Conservation (phyloP, 1,140 invertebrate genomes). For the Mactra quadrangularis region DNA sequence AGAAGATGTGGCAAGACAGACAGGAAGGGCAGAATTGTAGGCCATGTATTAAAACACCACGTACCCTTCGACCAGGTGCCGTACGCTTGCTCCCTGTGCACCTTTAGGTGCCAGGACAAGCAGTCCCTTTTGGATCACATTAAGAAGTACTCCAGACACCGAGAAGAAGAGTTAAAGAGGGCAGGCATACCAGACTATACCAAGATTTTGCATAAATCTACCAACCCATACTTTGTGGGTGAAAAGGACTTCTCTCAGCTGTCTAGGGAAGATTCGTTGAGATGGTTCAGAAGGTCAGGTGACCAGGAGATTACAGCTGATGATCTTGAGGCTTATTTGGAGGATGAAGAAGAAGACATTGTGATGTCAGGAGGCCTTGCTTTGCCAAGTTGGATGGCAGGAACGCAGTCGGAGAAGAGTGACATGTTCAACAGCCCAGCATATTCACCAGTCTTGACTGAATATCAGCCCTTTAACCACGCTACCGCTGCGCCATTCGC, state of each 20-base stretch:
- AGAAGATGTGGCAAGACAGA: neutral
- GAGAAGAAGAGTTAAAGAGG: neutral
- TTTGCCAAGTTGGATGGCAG: neutral
- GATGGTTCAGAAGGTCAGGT: neutral
- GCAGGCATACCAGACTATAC: neutral
- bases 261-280: neutral
- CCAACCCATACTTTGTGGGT: neutral
- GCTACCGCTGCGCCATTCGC: no score
- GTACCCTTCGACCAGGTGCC: conserved; percentile 8
- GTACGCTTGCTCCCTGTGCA: conserved; percentile 3
- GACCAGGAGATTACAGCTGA: neutral
- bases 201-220: neutral
- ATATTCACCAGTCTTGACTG: no score
- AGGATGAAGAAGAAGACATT: conserved; percentile 9
- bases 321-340: neutral
- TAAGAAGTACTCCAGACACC: neutral
- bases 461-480: no score
- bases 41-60: conserved; percentile 14
- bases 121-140: neutral
- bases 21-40: neutral
- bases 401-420: neutral
- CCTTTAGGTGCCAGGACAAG: conserved; percentile 23
- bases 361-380: neutral
- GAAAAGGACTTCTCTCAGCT: neutral
- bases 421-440: no score